Evolutionary conservation across 35 echinoderm and acorn worm species (phyloP), one percentile per base, ranked within the genome.

Genomic region (Chiridota heheva): DNA sequence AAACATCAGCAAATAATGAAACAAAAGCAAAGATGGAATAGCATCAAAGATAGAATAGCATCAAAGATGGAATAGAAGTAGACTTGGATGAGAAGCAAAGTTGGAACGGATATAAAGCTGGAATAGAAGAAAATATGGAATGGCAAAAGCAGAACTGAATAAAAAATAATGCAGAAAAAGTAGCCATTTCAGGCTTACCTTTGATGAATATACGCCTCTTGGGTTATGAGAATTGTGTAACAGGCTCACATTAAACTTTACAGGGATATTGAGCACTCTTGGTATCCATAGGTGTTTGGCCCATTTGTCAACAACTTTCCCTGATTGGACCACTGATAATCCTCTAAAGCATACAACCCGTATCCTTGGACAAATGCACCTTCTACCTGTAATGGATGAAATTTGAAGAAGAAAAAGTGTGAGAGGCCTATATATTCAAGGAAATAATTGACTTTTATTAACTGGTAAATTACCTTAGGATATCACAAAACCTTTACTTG

Each of bases 321-420:
- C 29, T 71, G 31, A 8, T 86, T 81, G 36, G 63, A 86, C 72
- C 74, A 74, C 22, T 70, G 61, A 31, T 90, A 81, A 32, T 96
- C 92, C 64, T 96, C 92, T 49, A 90, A 35, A 15, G 73, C 73
- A 67, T 86, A 96, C 7, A 96, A 44, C 28, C 92, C 92, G 40
- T 96, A 96, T 6, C 92, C 92, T 60, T 96, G 92, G 28, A 90
- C 40, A 60, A 96, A 96, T 7, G 73, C 83, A 17, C 92, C 92
- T 49, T 96, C 92, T 59, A 96, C 90, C 92, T 96, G 64, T 20
- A 10, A 36, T 63, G 30, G 34, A 73, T 32, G 34, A 5, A 79
- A 68, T 26, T 58, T 33, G 3, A 80, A 87, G 20, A 63, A 0
- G 39, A 58, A 82, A 3, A 35, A 2, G 55, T 28, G 1, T 31